phyloP scores from a whole-genome alignment of 92 coral and sea anemone species.

The Phenganax stokvisi region DNA sequence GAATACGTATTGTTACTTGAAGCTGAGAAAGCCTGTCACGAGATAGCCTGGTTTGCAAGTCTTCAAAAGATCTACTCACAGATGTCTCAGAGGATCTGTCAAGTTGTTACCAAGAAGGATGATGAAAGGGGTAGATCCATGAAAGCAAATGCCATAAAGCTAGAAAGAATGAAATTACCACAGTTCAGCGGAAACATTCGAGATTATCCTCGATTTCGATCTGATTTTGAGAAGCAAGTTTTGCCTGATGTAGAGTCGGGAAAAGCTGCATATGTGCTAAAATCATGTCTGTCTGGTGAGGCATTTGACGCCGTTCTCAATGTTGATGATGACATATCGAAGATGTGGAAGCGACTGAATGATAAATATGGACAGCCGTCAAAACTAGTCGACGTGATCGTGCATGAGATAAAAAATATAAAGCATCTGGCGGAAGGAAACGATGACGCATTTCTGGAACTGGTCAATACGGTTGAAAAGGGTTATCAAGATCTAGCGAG shows the following conservation, averaged over 20 bases:
- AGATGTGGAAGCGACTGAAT: constrained; percentile 49
- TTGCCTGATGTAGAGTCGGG: constrained; percentile 45
- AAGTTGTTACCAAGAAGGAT: neutral
- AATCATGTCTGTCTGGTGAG: constrained; percentile 6
- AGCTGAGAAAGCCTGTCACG: neutral
- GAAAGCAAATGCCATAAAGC: constrained; percentile 10
- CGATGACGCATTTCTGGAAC: constrained; percentile 18
- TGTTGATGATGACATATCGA: constrained; percentile 38
- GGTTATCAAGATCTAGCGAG: constrained; percentile 39
- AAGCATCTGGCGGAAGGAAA: constrained; percentile 24
- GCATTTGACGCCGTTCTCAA: constrained; percentile 6
- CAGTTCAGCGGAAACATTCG: constrained; percentile 53
- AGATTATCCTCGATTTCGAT: constrained; percentile 50
- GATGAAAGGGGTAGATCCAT: neutral
- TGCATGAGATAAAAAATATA: constrained; percentile 17
- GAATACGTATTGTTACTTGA: constrained; percentile 17
- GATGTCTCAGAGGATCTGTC: constrained; percentile 17
- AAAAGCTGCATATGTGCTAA: constrained; percentile 43
- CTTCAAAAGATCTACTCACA: constrained; percentile 5
- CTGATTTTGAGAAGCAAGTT: constrained; percentile 53
- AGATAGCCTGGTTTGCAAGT: constrained; percentile 5
- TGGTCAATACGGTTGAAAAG: constrained; percentile 26
- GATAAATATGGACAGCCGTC: constrained; percentile 42
- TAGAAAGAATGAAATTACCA: constrained; percentile 50
- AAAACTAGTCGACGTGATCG: constrained; percentile 24